Evolutionary conservation across 2,113 vertebrate species (phyloP).

Genomic region (Aldabrachelys gigantea): DNA sequence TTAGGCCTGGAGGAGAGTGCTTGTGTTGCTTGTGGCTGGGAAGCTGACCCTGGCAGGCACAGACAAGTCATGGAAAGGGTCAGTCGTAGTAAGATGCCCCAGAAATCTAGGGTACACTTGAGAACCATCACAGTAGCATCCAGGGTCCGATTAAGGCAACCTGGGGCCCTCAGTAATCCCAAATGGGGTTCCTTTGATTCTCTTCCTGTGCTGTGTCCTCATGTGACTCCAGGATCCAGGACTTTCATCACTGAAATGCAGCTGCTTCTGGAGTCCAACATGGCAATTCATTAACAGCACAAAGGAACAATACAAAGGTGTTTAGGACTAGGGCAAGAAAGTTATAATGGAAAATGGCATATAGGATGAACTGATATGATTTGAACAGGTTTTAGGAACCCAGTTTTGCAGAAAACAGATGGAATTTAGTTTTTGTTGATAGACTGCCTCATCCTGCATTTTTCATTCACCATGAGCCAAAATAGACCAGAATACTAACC

Average conservation of each 20-base stretch:
- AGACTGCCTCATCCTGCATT: conserved; percentile 26
- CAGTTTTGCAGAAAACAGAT: conserved; percentile 5
- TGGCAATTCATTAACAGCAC: accelerated
- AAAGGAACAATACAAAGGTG: background rate
- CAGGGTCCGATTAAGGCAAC: background rate
- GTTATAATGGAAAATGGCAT: background rate
- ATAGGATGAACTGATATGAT: background rate
- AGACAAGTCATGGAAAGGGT: background rate
- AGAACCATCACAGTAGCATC: background rate
- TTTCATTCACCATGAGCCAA: conserved; percentile 57
- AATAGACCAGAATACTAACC: conserved; percentile 37
- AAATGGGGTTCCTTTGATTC: background rate
- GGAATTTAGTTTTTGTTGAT: background rate
- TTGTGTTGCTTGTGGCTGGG: background rate
- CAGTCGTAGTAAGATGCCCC: background rate
- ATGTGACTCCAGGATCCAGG: background rate
- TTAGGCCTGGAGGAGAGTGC: background rate
- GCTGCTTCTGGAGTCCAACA: background rate
- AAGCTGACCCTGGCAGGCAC: background rate
- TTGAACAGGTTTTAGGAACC: background rate
- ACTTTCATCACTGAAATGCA: background rate
- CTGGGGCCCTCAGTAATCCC: background rate
- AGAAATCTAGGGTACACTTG: background rate
- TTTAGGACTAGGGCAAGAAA: background rate
- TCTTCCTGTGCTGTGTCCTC: background rate